Evolutionary conservation across 2,113 vertebrate genomes (phyloP), one percentile per base, ranked within the genome.

Genomic region (Pavo muticus): DNA sequence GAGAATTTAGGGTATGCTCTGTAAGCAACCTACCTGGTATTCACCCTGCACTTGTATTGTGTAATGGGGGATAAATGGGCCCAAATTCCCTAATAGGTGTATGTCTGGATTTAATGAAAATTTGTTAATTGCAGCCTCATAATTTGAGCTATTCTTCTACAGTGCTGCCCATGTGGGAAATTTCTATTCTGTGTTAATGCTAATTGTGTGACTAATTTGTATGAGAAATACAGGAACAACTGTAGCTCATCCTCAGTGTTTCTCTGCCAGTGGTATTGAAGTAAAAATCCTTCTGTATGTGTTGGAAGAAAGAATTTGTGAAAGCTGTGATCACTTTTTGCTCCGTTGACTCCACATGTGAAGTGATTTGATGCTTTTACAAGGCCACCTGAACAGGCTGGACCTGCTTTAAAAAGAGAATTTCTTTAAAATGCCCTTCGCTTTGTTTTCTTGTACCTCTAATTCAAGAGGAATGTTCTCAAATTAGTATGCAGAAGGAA

Each of bases 141-240:
- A 76, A 4, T 71, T 88, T 57, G 57, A 83, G 56, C 4, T 84
- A 0, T 64, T 37, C 74, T 91, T 84, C 17, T 68, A 52, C n/a
- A 50, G 4, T 27, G 15, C 48, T 70, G 23, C 9, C 14, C 17
- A 48, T 1, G 5, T 0, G 1, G 10, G 25, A 73, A 29, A 2
- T n/a, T 83, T 12, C n/a, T 69, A 5, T 75, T 72, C 73, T 59
- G n/a, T 23, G 19, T 73, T n/a, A 83, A 9, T 90, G 10, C 10
- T 94, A 61, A 47, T 59, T 14, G 5, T 44, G 23, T 4, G 4
- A 8, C 8, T 75, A 70, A 70, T 69, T 80, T 79, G 65, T 59
- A 4, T 52, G 32, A 59, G 24, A 94, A 90, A 77, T 79, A 57
- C 23, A 21, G 30, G 32, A 57, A 5, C 48, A 76, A 60, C 39